Evolutionary conservation across 2,888 invertebrate genomes (phyloP), one percentile per base, ranked within the genome.

Genomic region (Habroteleia sp.): DNA sequence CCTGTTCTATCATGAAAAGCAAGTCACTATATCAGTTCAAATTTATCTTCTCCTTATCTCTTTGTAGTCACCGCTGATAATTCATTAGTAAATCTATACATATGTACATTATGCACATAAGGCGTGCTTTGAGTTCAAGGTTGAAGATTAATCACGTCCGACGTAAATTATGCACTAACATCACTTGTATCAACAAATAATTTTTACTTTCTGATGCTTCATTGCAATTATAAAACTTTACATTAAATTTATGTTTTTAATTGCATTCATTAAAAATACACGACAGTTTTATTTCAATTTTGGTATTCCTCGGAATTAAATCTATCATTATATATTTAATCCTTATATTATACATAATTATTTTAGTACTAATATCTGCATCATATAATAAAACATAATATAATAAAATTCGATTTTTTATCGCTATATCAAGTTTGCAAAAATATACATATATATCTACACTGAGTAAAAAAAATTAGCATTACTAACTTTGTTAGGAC

Each of bases 31-130:
- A 48, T 54, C 48, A 68, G 68, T 41, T 58, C 46, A 42, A 46
- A 68, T 41, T 68, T 74, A 68, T 62, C 62, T 62, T 68, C 20
- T 31, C 35, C 73, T 73, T 73, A 73, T 73, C 73, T 74, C 74
- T 74, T 74, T 74, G 74, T 74, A 74, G 74, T 56, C 63, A 54
- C 74, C 74, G 74, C 68, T 68, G 68, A 74, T 74, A 74, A 74
- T 74, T 74, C 74, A 74, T 74, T 74, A 69, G 63, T 68, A 56
- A 62, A 74, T 69, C 69, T 23, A 50, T 74, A 63, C 72, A 58
- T 72, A 63, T 63, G 63, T 72, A 72, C 72, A 56, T 63, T 74
- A 63, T 56, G 74, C 74, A 74, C 74, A 69, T 62, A 74, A 56
- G 52, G 42, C 56, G 39, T 56, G 58, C 46, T 69, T 65, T 69